A percentile compares a stretch with the other conserved stretches of the same genome.
Conservation (phyloP, 2,888 invertebrate species). For the Amblyjoppa proteus region DNA sequence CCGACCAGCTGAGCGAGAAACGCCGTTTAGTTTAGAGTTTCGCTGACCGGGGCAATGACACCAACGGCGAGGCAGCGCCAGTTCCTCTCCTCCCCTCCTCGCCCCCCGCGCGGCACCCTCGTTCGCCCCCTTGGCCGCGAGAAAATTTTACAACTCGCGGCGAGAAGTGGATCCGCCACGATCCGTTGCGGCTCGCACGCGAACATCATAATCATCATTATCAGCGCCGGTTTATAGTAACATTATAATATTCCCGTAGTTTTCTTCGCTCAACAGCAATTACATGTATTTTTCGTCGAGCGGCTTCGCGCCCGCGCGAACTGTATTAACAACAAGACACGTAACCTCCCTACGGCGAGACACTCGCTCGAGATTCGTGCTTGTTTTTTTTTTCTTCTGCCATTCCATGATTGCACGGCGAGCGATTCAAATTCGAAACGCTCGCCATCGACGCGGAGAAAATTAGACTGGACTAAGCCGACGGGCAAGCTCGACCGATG, state of each 20-base stretch:
- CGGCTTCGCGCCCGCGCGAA: not conserved
- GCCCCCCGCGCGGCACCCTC: not conserved
- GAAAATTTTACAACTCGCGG: constrained; percentile 38
- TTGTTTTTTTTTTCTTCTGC: not conserved
- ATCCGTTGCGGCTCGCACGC: constrained; percentile 38
- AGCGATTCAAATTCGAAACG: too few species aligned
- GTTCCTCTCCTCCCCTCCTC: constrained; percentile 10
- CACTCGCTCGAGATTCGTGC: not conserved
- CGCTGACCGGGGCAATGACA: constrained; percentile 58
- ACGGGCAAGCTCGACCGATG: too few species aligned
- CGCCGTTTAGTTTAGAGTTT: constrained; percentile 43
- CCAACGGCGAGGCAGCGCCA: constrained; percentile 32
- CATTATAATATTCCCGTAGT: constrained; percentile 33
- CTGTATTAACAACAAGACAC: not conserved
- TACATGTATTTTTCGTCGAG: constrained; percentile 38
- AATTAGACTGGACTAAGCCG: too few species aligned
- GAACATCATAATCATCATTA: constrained; percentile 50
- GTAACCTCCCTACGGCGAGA: not conserved
- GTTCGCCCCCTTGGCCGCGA: constrained; percentile 32
- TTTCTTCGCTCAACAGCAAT: constrained; percentile 13
- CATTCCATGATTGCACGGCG: too few species aligned
- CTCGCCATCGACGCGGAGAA: too few species aligned
- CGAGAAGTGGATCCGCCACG: constrained; percentile 52
- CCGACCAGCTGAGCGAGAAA: constrained; percentile 33
- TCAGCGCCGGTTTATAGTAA: constrained; percentile 16